A percentile compares a stretch with the other conserved stretches of the same genome.
These are phyloP conservation scores for Mobula birostris DNA, from an alignment of 2,113 vertebrate genomes.

Conservation along the genomic window DNA sequence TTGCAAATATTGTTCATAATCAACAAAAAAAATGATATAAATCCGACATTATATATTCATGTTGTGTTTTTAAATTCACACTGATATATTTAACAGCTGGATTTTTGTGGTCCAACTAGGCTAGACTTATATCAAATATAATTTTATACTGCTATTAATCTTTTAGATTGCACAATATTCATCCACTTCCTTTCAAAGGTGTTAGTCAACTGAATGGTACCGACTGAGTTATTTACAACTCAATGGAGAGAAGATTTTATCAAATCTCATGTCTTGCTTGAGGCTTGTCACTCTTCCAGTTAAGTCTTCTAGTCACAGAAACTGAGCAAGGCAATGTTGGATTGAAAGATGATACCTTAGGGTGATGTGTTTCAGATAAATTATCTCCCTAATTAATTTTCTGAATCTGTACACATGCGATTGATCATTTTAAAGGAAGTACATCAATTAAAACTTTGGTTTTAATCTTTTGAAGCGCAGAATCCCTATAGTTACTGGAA, in stretches of 20 bases:
- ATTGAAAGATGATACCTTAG: background rate
- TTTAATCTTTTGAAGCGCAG: background rate
- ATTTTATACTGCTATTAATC: background rate
- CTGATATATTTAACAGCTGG: background rate
- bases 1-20: background rate
- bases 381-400: background rate
- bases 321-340: slow-evolving; percentile 3
- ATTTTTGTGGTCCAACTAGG: background rate
- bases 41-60: background rate
- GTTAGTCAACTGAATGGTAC: background rate
- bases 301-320: background rate
- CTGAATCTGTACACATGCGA: background rate
- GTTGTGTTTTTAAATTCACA: background rate
- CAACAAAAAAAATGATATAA: background rate
- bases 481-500: background rate
- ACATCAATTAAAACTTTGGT: slow-evolving; percentile 10
- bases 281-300: background rate
- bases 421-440: background rate
- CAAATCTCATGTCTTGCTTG: background rate
- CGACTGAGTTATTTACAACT: background rate
- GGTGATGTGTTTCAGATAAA: background rate
- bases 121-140: background rate
- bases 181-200: background rate
- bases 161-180: background rate
- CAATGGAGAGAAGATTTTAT: background rate